Base-by-base conservation (phyloP, 2,888 invertebrate species). In the Platycheirus albimanus region DNA sequence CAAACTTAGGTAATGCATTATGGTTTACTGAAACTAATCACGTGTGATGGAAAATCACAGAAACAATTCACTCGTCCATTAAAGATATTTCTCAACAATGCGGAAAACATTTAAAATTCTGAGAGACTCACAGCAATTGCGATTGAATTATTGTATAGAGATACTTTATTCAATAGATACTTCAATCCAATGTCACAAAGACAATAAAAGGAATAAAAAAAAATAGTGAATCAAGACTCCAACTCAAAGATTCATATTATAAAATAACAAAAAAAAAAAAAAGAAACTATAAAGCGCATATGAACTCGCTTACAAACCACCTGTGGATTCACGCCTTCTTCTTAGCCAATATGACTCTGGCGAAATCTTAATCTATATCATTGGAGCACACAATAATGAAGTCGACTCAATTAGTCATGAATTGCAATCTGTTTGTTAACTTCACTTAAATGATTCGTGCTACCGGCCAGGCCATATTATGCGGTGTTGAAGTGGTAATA, bases 331-430 rank as follows among this genome's bases (percentile, higher is more conserved):
- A 74, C 79, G 74, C 79, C 79, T 79, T 45, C 79, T 79, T 45
- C 72, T 20, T 61, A 33, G 15, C 24, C 33, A 52, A 45, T 52
- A 1, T n/a, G n/a, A 17, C 41, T 17, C 8, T 20, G 49, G 13
- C 20, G 28, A 67, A 75, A 76, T 76, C 58, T 36, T 19, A 69
- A 69, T 41, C 63, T 69, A 43, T 69, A 49, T 69, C 69, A 75
- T 28, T 43, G 54, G 20, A 54, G 36, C 58, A 70, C 58, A 70
- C 45, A 52, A 52, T 61, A 80, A 76, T 76, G 58, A 66, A 80
- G 70, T 80, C 70, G 64, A 80, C 76, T 80, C 80, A 80, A 80
- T 80, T 80, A 80, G 80, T 80, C 80, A 80, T 76, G 80, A 64
- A 58, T 64, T 64, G 70, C 80, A 66, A 76, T 80, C 28, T 49